These are phyloP conservation scores for Oscheius onirici DNA, from an alignment of 2,888 invertebrate species.

Conservation along the genomic window DNA sequence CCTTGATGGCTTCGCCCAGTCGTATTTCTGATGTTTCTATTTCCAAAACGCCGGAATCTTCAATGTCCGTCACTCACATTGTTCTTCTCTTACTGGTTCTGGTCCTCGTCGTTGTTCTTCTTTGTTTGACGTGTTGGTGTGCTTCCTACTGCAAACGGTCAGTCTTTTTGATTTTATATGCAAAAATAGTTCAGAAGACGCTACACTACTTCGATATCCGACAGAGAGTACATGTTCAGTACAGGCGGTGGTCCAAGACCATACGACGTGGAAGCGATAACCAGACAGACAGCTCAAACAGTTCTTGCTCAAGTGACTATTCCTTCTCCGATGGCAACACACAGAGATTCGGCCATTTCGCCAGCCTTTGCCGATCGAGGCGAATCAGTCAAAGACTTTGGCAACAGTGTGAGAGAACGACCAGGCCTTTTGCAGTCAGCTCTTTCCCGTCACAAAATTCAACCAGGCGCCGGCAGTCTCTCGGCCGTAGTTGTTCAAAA, in stretches of 20 bases:
- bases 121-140: slow-evolving; percentile 31
- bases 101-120: slow-evolving; percentile 24
- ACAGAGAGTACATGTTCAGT: slow-evolving; percentile 66
- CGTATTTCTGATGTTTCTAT: slow-evolving; percentile 23
- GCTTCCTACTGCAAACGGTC: slow-evolving; percentile 29
- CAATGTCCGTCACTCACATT: slow-evolving; percentile 14
- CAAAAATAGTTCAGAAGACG: slow-evolving; percentile 19
- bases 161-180: not conserved
- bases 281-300: slow-evolving; percentile 64
- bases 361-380: slow-evolving; percentile 37
- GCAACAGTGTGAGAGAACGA: slow-evolving; percentile 43
- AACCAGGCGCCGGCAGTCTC: slow-evolving; percentile 17
- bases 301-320: slow-evolving; percentile 56
- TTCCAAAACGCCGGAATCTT: not conserved
- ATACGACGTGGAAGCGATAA: slow-evolving; percentile 68
- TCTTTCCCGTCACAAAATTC: slow-evolving; percentile 13
- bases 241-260: slow-evolving; percentile 64
- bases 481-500: slow-evolving; percentile 20
- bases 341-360: slow-evolving; percentile 23
- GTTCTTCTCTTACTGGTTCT: slow-evolving; percentile 30
- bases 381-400: slow-evolving; percentile 44
- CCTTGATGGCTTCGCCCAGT: slow-evolving; percentile 22
- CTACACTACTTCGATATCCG: slow-evolving; percentile 6
- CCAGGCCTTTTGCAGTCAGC: slow-evolving; percentile 33
- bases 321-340: slow-evolving; percentile 53